Evolutionary conservation across 37 sponge, comb jelly and placozoan species (phyloP).

Genomic region (Chondrilla cf. caribensis): DNA sequence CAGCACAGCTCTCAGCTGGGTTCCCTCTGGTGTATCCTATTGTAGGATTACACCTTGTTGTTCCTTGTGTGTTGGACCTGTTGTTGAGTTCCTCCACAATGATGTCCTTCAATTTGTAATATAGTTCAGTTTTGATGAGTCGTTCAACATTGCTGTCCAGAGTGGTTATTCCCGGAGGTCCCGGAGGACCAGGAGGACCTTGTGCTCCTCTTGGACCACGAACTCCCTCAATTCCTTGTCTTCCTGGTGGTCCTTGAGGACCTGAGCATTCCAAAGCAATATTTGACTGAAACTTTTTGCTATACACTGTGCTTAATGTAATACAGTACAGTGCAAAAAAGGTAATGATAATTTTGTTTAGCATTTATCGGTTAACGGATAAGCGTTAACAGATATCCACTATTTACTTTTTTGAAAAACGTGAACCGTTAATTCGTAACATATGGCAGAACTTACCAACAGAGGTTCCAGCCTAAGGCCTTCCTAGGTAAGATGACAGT

Average conservation of each 20-base stretch:
- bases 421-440: too few relatives aligned
- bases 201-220: neutral
- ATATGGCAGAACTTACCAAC: too few relatives aligned
- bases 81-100: neutral
- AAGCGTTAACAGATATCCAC: too few relatives aligned
- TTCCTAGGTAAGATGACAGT: too few relatives aligned
- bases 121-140: slow-evolving; percentile 25
- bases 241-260: neutral
- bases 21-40: too few relatives aligned
- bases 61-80: too few relatives aligned
- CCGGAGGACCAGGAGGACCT: slow-evolving; percentile 7
- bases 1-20: slow-evolving; percentile 13
- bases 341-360: too few relatives aligned
- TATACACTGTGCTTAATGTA: neutral
- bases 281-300: neutral
- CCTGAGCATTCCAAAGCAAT: neutral
- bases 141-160: neutral
- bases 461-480: too few relatives aligned
- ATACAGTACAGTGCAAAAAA: too few relatives aligned
- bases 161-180: slow-evolving; percentile 10
- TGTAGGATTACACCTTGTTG: neutral
- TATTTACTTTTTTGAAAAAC: too few relatives aligned
- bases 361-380: too few relatives aligned
- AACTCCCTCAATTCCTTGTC: too few relatives aligned
- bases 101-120: neutral